These are phyloP conservation scores for Tachyglossus aculeatus DNA, from an alignment of 2,797 vertebrate species.

Conservation along the genomic window DNA sequence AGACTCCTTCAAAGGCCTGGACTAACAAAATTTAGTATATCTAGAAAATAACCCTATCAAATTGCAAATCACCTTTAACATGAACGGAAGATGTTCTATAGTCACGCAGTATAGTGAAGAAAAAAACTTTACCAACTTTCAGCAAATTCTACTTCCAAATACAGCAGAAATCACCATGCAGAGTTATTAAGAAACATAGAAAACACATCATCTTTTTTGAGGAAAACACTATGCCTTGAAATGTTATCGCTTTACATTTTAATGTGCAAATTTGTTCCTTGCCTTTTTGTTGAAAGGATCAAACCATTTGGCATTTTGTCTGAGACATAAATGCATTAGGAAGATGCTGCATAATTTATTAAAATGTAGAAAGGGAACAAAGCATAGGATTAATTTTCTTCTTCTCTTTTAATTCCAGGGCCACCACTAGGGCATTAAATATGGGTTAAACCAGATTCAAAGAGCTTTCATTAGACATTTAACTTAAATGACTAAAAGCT, in stretches of 20 bases:
- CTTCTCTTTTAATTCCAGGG: conserved; percentile 58
- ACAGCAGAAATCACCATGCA: conserved; percentile 37
- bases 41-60: background rate
- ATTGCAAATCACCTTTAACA: background rate
- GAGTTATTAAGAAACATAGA: conserved; percentile 54
- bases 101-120: conserved; percentile 4
- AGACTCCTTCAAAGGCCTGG: background rate
- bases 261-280: conserved; percentile 61
- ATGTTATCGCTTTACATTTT: conserved; percentile 60
- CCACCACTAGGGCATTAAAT: conserved; percentile 61
- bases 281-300: conserved; percentile 58
- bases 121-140: conserved; percentile 27
- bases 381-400: conserved; percentile 65
- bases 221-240: conserved; percentile 29
- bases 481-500: conserved; percentile 66
- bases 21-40: background rate
- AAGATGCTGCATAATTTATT: conserved; percentile 65
- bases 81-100: background rate
- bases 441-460: conserved; percentile 65
- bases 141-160: conserved; percentile 1
- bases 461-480: conserved; percentile 71
- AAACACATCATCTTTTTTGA: conserved; percentile 39
- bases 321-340: conserved; percentile 57
- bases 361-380: conserved; percentile 67
- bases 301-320: conserved; percentile 66